Conservation (phyloP, 1,140 invertebrate genomes). For the Neomicropteryx cornuta region DNA sequence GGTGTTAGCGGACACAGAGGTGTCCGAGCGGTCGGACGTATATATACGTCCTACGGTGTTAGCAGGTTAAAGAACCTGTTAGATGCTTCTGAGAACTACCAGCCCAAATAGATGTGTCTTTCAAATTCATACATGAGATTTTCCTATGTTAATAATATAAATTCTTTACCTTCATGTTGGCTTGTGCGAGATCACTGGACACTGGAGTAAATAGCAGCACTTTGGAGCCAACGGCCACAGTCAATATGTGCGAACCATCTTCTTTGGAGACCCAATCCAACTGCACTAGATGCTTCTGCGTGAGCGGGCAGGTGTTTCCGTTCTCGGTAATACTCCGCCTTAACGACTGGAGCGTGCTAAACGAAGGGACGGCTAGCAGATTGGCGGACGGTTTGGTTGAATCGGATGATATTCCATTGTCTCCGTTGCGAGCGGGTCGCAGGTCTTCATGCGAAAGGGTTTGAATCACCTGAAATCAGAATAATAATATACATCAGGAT, state of each 20-base stretch:
- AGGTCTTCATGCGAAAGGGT: slow-evolving; percentile 49
- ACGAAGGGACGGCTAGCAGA: slow-evolving; percentile 80
- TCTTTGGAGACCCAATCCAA: slow-evolving; percentile 99
- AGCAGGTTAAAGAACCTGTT: too few relatives aligned
- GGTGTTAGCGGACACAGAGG: too few relatives aligned
- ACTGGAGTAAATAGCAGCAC: slow-evolving; percentile 76
- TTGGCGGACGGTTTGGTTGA: slow-evolving; percentile 42
- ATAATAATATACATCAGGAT: slow-evolving; percentile 4
- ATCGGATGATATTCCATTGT: slow-evolving; percentile 25
- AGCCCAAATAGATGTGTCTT: slow-evolving; percentile 6
- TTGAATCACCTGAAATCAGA: slow-evolving; percentile 36
- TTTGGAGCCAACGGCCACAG: slow-evolving; percentile 91
- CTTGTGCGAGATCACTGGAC: slow-evolving; percentile 81
- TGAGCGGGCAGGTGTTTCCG: slow-evolving; percentile 78
- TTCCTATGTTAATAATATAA: slow-evolving; percentile 4
- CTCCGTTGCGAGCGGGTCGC: slow-evolving; percentile 41
- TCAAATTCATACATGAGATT: neutral
- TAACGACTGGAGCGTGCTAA: slow-evolving; percentile 82
- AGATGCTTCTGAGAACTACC: too few relatives aligned
- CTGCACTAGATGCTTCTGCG: slow-evolving; percentile 82
- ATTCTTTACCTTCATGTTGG: slow-evolving; percentile 61
- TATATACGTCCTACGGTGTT: too few relatives aligned
- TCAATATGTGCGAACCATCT: slow-evolving; percentile 95
- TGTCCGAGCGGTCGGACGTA: too few relatives aligned
- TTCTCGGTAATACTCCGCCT: slow-evolving; percentile 83